phyloP scores from a whole-genome alignment of 2,888 invertebrate species.

The Pachycephus smyrnensis region DNA sequence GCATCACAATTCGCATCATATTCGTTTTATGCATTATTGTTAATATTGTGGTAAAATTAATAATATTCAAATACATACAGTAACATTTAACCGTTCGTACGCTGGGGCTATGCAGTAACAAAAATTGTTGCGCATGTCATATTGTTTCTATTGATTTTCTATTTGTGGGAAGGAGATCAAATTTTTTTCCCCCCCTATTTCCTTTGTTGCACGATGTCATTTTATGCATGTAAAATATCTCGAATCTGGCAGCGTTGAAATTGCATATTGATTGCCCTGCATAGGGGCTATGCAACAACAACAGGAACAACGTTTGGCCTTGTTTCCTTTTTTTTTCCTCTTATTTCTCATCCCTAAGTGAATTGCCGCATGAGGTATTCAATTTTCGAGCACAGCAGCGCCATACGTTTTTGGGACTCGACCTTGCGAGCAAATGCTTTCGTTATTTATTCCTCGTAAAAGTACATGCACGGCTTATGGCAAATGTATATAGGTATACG shows the following conservation, averaged over 20 bases:
- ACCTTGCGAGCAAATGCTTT: not conserved
- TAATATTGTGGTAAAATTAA: not conserved
- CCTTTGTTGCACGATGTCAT: not conserved
- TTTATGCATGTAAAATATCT: not conserved
- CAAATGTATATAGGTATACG: not conserved
- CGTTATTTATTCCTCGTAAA: not conserved
- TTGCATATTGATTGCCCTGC: constrained; percentile 1
- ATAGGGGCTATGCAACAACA: not conserved
- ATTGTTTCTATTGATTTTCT: not conserved
- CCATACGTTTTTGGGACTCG: not conserved
- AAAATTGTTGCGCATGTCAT: not conserved
- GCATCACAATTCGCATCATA: not conserved
- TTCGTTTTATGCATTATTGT: not conserved
- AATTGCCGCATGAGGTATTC: constrained; percentile 1
- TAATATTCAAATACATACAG: not conserved
- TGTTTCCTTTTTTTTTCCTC: not conserved
- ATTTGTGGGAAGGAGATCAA: not conserved
- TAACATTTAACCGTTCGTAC: not conserved
- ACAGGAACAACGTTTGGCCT: constrained; percentile 3
- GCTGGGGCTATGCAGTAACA: not conserved
- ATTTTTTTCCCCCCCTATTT: constrained; percentile 16
- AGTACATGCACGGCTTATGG: not conserved
- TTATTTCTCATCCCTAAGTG: not conserved
- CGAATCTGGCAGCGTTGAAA: not conserved
- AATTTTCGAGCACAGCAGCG: not conserved